Evolutionary conservation across 2,888 invertebrate genomes (phyloP), one percentile per base, ranked within the genome.

Genomic region (Melieria crassipennis): DNA sequence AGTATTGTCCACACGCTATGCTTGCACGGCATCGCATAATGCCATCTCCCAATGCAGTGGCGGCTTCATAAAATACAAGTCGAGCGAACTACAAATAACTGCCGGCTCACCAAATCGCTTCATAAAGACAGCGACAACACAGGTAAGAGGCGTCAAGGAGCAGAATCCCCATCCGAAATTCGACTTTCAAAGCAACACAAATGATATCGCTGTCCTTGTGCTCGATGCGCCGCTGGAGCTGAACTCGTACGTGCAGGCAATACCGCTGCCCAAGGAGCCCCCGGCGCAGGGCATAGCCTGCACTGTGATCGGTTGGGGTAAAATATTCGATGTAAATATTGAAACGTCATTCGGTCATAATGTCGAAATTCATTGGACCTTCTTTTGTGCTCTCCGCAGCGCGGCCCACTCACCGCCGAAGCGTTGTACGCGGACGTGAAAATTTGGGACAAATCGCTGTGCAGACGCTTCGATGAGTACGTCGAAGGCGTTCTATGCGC

Each of bases 221-320:
- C 13, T 52, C 5, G 10, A 52, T n/a, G 5, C 11, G 4, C 52
- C 52, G n/a, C 9, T 52, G 13, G 52, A 52, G 6, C n/a, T n/a
- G 11, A 13, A 13, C 5, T n/a, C 10, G 11, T n/a, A 11, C 11
- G 52, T 52, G 13, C 7, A 6, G 13, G 10, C n/a, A 10, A 67
- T 74, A 45, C 13, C 48, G 9, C 10, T 74, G 9, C 46, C 71
- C 45, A 10, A 56, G 13, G 43, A 47, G 3, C n/a, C 60, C 5
- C 55, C 77, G 4, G 0, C 0, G n/a, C 5, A 68, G 0, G 77
- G 76, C 0, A 11, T n/a, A 0, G 1, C 50, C 4, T 82, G 82
- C 68, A 78, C 76, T 4, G 73, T 78, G 5, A 48, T 80, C 0
- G 81, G 81, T 50, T 81, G 81, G 81, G 81, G 81, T 7, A 75